Base-by-base conservation (phyloP, 2,797 vertebrate genomes). In the Lateolabrax maculatus region DNA sequence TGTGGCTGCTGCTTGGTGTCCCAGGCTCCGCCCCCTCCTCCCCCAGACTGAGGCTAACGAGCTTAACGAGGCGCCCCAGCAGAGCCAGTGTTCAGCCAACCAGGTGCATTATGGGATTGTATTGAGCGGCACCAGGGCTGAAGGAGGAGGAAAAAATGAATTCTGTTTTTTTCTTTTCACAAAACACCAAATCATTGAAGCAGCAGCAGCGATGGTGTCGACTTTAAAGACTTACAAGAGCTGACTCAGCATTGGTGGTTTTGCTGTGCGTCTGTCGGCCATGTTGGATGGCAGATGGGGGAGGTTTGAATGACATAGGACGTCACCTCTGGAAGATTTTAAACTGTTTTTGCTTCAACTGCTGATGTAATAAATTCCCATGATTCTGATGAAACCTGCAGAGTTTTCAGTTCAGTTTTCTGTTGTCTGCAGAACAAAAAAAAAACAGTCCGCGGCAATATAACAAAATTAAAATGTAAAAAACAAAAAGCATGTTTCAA, bases 361-460 rank as follows among this genome's bases (percentile, higher is more conserved):
- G 88, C 66, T 89, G 86, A 79, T 90, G 87, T 89, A 91, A 92
- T 90, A 92, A 92, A 90, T 72, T 91, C 77, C 71, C 83, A 73
- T 85, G 74, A 84, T 82, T 87, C 81, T 84, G 75, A 88, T 39
- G 19, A 80, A 77, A 80, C 31, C 5, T 68, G 31, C 39, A 60
- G 44, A 18, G 58, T 82, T 65, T 79, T 77, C 57, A 58, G 5
- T 68, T 72, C n/a, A n/a, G n/a, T 34, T 37, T 16, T 18, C 4
- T n/a, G n/a, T 27, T 15, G 5, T 10, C 31, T 27, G 44, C 34
- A 29, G 44, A n/a, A n/a, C n/a, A n/a, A n/a, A n/a, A n/a, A n/a
- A n/a, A n/a, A n/a, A n/a, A n/a, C n/a, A n/a, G n/a, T n/a, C n/a
- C n/a, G n/a, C n/a, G n/a, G n/a, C n/a, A n/a, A n/a, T n/a, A n/a